These are phyloP conservation scores for Acrocephalus kingi DNA, from an alignment of 2,113 vertebrate species.

Conservation along the genomic window DNA sequence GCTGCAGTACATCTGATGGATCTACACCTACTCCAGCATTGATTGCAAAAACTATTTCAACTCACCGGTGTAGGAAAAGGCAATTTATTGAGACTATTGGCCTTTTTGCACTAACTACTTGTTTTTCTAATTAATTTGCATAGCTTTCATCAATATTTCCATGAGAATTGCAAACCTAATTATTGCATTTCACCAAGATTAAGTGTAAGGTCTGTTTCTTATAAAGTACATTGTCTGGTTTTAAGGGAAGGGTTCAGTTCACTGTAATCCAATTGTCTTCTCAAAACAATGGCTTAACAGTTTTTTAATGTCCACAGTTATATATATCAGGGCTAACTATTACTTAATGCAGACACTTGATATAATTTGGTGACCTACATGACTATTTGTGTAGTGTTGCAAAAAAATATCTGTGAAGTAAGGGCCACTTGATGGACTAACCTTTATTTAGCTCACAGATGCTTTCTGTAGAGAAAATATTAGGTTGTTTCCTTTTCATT, in stretches of 20 bases:
- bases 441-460: background rate
- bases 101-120: background rate
- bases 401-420: background rate
- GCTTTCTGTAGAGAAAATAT: background rate
- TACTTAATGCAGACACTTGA: background rate
- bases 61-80: background rate
- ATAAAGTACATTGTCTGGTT: conserved; percentile 48
- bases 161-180: conserved; percentile 52
- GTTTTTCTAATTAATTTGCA: conserved; percentile 59
- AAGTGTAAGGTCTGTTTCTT: conserved; percentile 19
- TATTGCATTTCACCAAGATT: conserved; percentile 34
- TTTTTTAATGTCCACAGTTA: background rate
- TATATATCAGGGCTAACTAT: background rate
- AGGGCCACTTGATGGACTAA: background rate
- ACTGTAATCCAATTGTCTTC: conserved; percentile 28
- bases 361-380: background rate
- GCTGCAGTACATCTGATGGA: background rate
- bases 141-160: conserved; percentile 50
- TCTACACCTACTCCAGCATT: background rate
- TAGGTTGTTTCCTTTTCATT: background rate
- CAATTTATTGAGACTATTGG: background rate
- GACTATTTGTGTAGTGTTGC: background rate
- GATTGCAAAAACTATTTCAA: background rate
- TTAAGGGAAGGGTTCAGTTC: conserved; percentile 48
- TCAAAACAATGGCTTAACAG: background rate